Percentiles rank a stretch among this genome's conserved stretches.
phyloP scores from a whole-genome alignment of 2,888 invertebrate genomes.

The Heliconius ethilla region DNA sequence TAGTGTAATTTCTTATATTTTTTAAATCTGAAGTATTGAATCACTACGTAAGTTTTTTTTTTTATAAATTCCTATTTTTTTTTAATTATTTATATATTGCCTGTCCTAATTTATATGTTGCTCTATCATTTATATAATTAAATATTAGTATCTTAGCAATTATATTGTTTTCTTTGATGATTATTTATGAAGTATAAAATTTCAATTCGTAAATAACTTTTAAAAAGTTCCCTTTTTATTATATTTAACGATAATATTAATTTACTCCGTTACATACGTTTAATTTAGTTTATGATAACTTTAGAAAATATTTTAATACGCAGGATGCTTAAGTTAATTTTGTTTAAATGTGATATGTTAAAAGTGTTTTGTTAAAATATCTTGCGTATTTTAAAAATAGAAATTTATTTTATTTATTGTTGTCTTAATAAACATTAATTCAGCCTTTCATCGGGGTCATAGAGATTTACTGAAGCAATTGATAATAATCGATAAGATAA shows the following conservation, averaged over 20 bases:
- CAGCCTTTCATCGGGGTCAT: conserved; percentile 32
- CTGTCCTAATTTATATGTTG: not conserved
- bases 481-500: conserved; percentile 43
- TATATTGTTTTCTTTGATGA: not conserved
- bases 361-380: not conserved
- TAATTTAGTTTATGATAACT: not conserved
- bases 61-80: not conserved
- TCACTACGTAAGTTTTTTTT: conserved; percentile 9
- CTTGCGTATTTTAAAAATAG: not conserved
- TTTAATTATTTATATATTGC: not conserved
- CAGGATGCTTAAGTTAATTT: not conserved
- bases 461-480: conserved; percentile 36
- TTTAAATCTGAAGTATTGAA: not conserved
- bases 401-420: not conserved
- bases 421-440: conserved; percentile 1
- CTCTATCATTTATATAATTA: not conserved
- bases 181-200: not conserved
- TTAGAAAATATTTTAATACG: not conserved
- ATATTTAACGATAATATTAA: not conserved
- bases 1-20: not conserved
- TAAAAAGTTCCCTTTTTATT: too few species aligned
- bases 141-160: not conserved
- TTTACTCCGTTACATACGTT: not conserved
- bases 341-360: not conserved
- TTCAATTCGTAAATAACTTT: not conserved